These are phyloP conservation scores for Microctonus aethiopoides DNA, from an alignment of 2,888 invertebrate genomes.

Conservation along the genomic window DNA sequence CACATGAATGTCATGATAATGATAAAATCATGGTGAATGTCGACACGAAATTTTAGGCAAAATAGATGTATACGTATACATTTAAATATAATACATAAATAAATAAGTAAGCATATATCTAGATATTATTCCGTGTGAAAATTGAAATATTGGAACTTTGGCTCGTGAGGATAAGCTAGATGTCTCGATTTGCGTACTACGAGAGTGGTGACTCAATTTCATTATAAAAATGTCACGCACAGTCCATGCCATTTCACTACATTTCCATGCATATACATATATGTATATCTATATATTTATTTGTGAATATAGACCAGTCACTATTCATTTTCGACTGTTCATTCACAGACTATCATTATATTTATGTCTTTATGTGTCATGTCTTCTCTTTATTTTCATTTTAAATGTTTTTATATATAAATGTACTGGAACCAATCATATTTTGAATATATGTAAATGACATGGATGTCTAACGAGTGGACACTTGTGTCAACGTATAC, in stretches of 20 bases:
- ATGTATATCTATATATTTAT: background rate
- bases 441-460: background rate
- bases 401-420: background rate
- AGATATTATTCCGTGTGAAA: slow-evolving; percentile 47
- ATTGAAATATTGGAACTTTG: slow-evolving; percentile 67
- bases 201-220: slow-evolving; percentile 57
- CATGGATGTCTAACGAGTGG: background rate
- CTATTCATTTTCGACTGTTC: slow-evolving; percentile 4
- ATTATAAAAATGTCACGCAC: slow-evolving; percentile 67
- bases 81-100: too few relatives aligned
- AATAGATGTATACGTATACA: slow-evolving; percentile 19
- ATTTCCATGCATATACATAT: slow-evolving; percentile 2
- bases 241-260: slow-evolving; percentile 31
- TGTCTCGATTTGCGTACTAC: slow-evolving; percentile 56
- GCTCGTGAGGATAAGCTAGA: slow-evolving; percentile 63
- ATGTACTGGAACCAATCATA: background rate
- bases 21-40: slow-evolving; percentile 23
- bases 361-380: background rate
- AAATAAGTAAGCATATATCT: slow-evolving; percentile 49
- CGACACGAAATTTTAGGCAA: slow-evolving; percentile 38
- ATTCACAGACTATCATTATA: slow-evolving; percentile 6
- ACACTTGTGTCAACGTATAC: background rate
- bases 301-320: too few relatives aligned
- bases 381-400: background rate
- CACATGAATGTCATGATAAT: slow-evolving; percentile 62